These are phyloP conservation scores for Pollenia amentaria DNA, from an alignment of 2,888 invertebrate species.

Conservation along the genomic window DNA sequence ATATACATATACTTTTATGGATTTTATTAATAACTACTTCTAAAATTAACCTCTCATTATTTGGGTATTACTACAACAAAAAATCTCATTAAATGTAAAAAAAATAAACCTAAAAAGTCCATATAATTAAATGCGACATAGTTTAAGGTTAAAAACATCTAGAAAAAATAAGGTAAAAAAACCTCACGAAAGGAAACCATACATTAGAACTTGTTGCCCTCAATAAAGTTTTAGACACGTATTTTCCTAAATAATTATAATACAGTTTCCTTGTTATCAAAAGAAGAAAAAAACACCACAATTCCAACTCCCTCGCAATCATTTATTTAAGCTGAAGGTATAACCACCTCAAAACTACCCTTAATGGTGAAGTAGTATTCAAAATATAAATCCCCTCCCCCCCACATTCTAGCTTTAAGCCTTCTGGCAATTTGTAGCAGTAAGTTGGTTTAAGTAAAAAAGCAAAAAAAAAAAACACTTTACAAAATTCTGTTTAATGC, in stretches of 20 bases:
- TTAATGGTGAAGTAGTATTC: background rate
- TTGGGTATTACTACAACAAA: background rate
- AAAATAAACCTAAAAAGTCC: slow-evolving; percentile 29
- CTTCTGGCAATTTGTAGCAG: slow-evolving; percentile 9
- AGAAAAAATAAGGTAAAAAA: background rate
- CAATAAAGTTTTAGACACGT: slow-evolving; percentile 65
- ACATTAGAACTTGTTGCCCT: slow-evolving; percentile 60
- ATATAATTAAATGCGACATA: slow-evolving; percentile 47
- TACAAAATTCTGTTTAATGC: slow-evolving; percentile 13
- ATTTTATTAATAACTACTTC: background rate
- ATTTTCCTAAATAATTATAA: slow-evolving; percentile 56
- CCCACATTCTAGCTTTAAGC: background rate
- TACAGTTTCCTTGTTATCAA: slow-evolving; percentile 53
- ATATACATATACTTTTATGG: slow-evolving; percentile 10
- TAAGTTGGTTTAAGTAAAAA: background rate
- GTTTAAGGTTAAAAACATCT: slow-evolving; percentile 46
- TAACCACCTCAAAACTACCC: slow-evolving; percentile 22
- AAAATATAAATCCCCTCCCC: background rate
- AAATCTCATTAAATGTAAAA: slow-evolving; percentile 28
- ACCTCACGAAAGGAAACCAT: slow-evolving; percentile 26
- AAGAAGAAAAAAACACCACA: background rate
- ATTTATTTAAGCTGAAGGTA: background rate
- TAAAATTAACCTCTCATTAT: background rate
- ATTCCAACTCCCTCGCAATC: background rate
- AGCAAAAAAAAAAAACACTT: background rate